Base-by-base conservation (phyloP, 2,797 vertebrate genomes). In the Cossypha caffra region DNA sequence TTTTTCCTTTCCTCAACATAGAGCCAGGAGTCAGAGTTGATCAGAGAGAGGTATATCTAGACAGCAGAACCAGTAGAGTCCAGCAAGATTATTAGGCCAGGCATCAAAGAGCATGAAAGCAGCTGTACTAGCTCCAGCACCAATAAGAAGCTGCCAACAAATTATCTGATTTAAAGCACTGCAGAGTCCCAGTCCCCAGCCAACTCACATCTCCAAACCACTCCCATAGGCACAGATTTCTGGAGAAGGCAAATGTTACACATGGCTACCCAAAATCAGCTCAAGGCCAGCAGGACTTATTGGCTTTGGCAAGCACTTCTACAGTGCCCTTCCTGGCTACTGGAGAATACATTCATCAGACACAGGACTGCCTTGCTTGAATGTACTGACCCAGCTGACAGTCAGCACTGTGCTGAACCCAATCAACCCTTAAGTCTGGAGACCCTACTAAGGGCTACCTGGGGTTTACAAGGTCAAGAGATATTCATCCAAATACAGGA, bases 151-250 rank as follows among this genome's bases (percentile, higher is more conserved):
- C 54, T 5, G 1, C 42, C 75, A 95, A 62, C 66, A 93, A 75
- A 68, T 75, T 40, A 61, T 28, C 35, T 81, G 66, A 94, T 95
- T 93, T 93, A 93, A 90, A 95, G 66, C 69, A 83, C 90, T 92
- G 93, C 93, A 94, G 82, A 88, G 69, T 35, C 72, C 37, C 72
- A 64, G 75, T 71, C 21, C 43, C 37, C 26, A 33, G 74, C 74
- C 87, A 88, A 58, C 68, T 91, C 62, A 14, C 8, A 0, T 50
- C 85, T 90, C 61, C 85, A 95, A 80, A 72, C 23, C 40, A 33
- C 38, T 68, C 54, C 64, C 0, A 2, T 9, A 33, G 50, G 51
- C 0, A 0, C n/a, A 54, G 58, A 68, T 84, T 94, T 90, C 93
- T 88, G 62, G 66, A 81, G 69, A 93, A 58, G 0, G 50, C 76